These are phyloP conservation scores for Drosophila greeni DNA, from an alignment of 2,888 invertebrate species.

Conservation along the genomic window DNA sequence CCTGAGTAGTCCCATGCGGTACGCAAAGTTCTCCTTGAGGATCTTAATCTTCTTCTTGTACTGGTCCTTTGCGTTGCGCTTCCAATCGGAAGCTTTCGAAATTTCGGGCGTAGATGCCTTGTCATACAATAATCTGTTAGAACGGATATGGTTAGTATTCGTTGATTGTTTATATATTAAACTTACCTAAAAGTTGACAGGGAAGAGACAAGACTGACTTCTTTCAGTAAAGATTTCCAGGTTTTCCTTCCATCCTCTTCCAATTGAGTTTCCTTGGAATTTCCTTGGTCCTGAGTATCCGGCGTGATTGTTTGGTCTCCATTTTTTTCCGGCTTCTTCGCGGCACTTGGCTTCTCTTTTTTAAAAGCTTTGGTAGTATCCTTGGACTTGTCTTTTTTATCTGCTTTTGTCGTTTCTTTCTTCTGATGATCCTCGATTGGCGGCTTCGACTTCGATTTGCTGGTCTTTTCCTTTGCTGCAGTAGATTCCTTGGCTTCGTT, in stretches of 20 bases:
- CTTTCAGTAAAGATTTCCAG: neutral
- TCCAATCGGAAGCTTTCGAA: neutral
- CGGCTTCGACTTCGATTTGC: neutral
- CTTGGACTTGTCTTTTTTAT: neutral
- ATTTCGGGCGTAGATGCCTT: neutral
- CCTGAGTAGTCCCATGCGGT: constrained; percentile 23
- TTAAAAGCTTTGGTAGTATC: neutral
- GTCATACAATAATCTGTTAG: neutral
- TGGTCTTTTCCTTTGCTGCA: too few relatives aligned
- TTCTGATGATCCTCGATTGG: neutral
- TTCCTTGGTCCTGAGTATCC: too few relatives aligned
- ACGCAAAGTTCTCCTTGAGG: constrained; percentile 18
- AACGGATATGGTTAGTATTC: too few relatives aligned
- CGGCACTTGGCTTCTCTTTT: too few relatives aligned
- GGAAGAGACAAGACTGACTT: neutral
- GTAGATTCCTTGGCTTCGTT: neutral
- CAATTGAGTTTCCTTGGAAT: constrained; percentile 1
- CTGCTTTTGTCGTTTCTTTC: neutral
- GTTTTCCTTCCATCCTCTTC: neutral
- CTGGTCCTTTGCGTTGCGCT: constrained; percentile 13
- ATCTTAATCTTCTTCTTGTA: constrained; percentile 19
- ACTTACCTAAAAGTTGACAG: constrained; percentile 2
- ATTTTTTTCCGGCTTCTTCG: neutral
- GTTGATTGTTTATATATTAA: neutral
- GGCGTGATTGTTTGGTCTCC: too few relatives aligned